Evolutionary conservation across 2,888 invertebrate species (phyloP).

Genomic region (Cosmorhoe ocellata): DNA sequence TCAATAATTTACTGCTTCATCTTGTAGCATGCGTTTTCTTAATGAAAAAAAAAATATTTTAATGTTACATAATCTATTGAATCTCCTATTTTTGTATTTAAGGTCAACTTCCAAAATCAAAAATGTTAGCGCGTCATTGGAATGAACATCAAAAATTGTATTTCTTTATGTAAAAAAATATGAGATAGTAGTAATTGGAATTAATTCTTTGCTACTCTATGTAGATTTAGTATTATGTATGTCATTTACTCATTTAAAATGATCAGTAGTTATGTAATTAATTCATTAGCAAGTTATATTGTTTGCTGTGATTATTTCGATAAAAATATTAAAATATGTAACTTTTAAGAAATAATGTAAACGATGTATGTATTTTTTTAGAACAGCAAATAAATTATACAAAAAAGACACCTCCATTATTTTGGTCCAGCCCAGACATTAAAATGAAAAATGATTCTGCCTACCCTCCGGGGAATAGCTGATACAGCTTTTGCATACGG

Average conservation of each 20-base stretch:
- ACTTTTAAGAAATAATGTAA: conserved; percentile 41
- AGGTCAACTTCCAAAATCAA: too few relatives aligned
- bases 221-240: too few relatives aligned
- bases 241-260: too few relatives aligned
- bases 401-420: conserved; percentile 36
- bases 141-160: too few relatives aligned
- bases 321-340: conserved; percentile 22
- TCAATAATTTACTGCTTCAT: not conserved
- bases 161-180: too few relatives aligned
- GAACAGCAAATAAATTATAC: conserved; percentile 58
- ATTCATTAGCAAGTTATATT: conserved; percentile 15
- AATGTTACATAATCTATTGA: conserved; percentile 14
- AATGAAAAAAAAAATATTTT: not conserved
- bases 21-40: too few relatives aligned
- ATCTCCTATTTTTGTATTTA: conserved; percentile 33
- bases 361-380: conserved; percentile 67
- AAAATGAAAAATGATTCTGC: too few relatives aligned
- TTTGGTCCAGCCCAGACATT: conserved; percentile 19
- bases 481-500: too few relatives aligned
- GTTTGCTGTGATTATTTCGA: conserved; percentile 48
- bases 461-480: conserved; percentile 5
- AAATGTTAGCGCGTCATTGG: too few relatives aligned
- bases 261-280: too few relatives aligned
- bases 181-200: too few relatives aligned
- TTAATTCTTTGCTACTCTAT: too few relatives aligned